Percentiles rank a stretch among this genome's conserved stretches.
phyloP scores from a whole-genome alignment of 2,113 vertebrate genomes.

The Dunckerocampus dactyliophorus region DNA sequence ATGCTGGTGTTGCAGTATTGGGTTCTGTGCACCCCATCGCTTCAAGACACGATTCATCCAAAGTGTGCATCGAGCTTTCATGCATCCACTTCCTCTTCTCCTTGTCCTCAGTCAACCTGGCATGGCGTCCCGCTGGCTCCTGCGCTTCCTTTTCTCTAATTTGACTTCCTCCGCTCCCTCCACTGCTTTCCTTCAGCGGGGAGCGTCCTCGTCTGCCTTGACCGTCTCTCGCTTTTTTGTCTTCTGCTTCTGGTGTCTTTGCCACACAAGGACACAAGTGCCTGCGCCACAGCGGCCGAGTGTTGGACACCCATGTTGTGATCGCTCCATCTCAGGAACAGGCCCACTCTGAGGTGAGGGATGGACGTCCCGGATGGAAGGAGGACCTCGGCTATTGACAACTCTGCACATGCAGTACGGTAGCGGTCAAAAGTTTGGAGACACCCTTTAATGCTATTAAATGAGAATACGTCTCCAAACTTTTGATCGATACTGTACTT shows the following conservation, averaged over 20 bases:
- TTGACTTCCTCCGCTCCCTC: neutral
- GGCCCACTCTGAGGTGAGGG: slow-evolving; percentile 83
- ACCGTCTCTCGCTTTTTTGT: slow-evolving; percentile 2
- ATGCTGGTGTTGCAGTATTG: neutral
- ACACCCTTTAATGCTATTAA: no score
- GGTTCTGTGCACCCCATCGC: no score
- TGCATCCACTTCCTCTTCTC: no score
- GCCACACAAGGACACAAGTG: slow-evolving; percentile 81
- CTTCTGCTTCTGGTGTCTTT: slow-evolving; percentile 5
- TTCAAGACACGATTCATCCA: no score
- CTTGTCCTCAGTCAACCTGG: no score
- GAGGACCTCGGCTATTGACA: neutral
- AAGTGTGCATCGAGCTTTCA: no score
- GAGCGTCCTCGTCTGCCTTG: neutral
- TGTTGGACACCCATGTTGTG: slow-evolving; percentile 85
- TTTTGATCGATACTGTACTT: no score
- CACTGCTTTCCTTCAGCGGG: neutral
- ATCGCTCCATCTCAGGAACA: slow-evolving; percentile 85
- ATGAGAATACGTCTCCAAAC: no score
- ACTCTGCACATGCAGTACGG: no score
- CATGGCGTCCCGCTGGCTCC: slow-evolving; percentile 32
- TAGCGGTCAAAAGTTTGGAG: no score
- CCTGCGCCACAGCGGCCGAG: slow-evolving; percentile 82
- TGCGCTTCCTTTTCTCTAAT: slow-evolving; percentile 6
- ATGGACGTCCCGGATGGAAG: neutral